Conservation (phyloP, 2,888 invertebrate genomes). For the Brachyopa scutellaris region DNA sequence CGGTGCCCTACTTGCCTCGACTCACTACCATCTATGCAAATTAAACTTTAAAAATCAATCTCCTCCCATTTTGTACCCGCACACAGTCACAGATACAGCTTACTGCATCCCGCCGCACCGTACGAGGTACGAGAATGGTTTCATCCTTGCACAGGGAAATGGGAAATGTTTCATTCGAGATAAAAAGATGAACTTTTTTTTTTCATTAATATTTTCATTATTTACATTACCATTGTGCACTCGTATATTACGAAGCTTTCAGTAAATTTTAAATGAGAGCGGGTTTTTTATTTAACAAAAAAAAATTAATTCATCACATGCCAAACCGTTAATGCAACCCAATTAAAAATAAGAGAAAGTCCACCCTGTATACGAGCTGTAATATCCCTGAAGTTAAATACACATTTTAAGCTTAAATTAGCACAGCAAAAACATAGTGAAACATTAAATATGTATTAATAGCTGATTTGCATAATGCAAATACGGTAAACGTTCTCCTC, state of each 20-base stretch:
- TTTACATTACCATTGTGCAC: neutral
- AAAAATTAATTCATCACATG: neutral
- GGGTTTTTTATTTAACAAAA: no score
- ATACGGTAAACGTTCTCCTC: neutral
- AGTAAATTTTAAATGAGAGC: slow-evolving; percentile 25
- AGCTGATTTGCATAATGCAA: slow-evolving; percentile 48
- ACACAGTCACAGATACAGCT: neutral
- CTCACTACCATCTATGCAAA: neutral
- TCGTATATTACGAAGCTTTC: neutral
- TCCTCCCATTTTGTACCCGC: neutral
- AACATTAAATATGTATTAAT: slow-evolving; percentile 58
- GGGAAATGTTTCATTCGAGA: neutral
- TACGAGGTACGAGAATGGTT: no score
- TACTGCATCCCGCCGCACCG: neutral
- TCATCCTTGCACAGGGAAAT: neutral
- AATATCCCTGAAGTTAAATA: neutral
- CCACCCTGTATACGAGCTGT: neutral
- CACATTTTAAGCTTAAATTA: slow-evolving; percentile 25
- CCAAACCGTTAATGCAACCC: neutral
- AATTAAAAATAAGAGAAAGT: slow-evolving; percentile 8
- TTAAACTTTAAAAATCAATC: slow-evolving; percentile 41
- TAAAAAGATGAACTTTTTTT: slow-evolving; percentile 11
- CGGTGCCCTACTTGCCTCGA: neutral
- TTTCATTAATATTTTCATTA: slow-evolving; percentile 1
- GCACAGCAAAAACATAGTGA: slow-evolving; percentile 29